Evolutionary conservation across 92 coral and sea anemone genomes (phyloP), one percentile per base, ranked within the genome.

Genomic region (Meandrina meandrites): DNA sequence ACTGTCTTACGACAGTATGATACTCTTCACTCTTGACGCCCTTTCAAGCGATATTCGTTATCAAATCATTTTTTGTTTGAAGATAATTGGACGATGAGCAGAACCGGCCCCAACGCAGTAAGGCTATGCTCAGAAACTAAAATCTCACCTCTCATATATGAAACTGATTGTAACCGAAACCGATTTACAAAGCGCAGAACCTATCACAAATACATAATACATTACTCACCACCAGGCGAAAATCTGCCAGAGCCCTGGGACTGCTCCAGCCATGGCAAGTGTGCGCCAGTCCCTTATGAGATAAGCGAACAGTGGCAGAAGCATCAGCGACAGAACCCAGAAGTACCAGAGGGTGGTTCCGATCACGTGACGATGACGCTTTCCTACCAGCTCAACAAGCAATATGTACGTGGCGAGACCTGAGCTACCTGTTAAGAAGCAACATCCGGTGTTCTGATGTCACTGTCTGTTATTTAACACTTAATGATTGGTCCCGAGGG

Each of bases 221-320:
- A 28, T 30, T 54, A 10, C 92, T 50, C 76, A 86, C 92, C 92
- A 90, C 90, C 92, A 90, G 36, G 69, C 62, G 87, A 90, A 81
- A n/a, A 90, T 77, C 34, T 75, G 87, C 71, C 81, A 72, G 32
- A 90, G 85, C 30, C 90, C 92, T 79, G 92, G 90, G 51, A 40
- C 90, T 22, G 92, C 74, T 51, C 79, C 87, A 17, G 75, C 92
- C 36, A 86, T 86, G 53, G 92, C 66, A 62, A 90, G 82, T 32
- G 82, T 86, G 19, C 92, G 83, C 92, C 92, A 90, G 72, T 90
- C 92, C 45, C 92, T 81, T 31, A 90, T 67, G 40, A 86, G 75
- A 45, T 86, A 90, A 32, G 79, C 90, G 21, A 86, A 45, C 77
- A 86, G 53, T 18, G 87, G 8, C 56, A 86, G 34, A 45, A 76